Evolutionary conservation across 1,140 invertebrate species (phyloP).

Genomic region (Anadara kagoshimensis): DNA sequence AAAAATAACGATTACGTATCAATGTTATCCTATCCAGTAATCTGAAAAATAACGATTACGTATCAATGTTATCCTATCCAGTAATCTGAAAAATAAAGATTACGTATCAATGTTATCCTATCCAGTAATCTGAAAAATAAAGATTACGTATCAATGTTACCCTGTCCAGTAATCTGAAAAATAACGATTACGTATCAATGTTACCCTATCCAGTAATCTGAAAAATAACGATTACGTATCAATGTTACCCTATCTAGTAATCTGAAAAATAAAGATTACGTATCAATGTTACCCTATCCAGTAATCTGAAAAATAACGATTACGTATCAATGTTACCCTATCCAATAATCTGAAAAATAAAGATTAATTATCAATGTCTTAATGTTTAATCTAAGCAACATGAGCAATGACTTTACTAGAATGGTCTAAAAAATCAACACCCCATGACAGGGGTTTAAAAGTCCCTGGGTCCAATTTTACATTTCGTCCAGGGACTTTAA

Average conservation of each 20-base stretch:
- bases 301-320: slow-evolving; percentile 51
- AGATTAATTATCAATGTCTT: background rate
- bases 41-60: no score
- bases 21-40: slow-evolving; percentile 82
- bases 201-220: slow-evolving; percentile 80
- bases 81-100: slow-evolving; percentile 51
- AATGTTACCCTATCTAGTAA: slow-evolving; percentile 82
- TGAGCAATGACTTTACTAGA: no score
- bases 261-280: no score
- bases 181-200: no score
- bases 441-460: no score
- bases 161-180: slow-evolving; percentile 77
- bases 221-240: no score
- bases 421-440: no score
- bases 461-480: no score
- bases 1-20: no score
- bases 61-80: slow-evolving; percentile 85
- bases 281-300: slow-evolving; percentile 85
- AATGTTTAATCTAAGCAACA: no score
- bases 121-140: slow-evolving; percentile 76
- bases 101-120: slow-evolving; percentile 84
- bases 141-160: no score
- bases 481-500: no score
- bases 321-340: slow-evolving; percentile 84
- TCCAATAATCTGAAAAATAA: slow-evolving; percentile 75